A percentile compares a stretch with the other conserved stretches of the same genome.
phyloP scores from a whole-genome alignment of 2,113 vertebrate species.

The Ahaetulla prasina region DNA sequence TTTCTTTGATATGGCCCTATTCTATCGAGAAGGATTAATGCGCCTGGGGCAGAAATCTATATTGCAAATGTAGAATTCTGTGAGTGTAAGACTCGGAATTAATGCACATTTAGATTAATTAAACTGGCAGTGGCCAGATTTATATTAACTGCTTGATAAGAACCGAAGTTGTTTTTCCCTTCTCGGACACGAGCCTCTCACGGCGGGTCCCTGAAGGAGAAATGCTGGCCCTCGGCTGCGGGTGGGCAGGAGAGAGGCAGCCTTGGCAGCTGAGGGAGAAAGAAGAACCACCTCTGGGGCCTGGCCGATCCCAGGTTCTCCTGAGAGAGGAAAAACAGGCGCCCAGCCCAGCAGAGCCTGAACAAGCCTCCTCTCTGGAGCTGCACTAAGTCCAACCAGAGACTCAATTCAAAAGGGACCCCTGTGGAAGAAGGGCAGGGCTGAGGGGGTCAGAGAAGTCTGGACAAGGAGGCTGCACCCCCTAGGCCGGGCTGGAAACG shows the following conservation, averaged over 20 bases:
- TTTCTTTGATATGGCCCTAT: neutral
- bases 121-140: neutral
- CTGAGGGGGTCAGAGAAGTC: too few species aligned
- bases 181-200: neutral
- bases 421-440: too few species aligned
- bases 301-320: too few species aligned
- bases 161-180: neutral
- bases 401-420: too few species aligned
- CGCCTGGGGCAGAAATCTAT: rapidly evolving
- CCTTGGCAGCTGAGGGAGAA: neutral
- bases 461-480: too few species aligned
- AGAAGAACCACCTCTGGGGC: neutral
- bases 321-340: too few species aligned
- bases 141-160: neutral
- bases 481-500: too few species aligned
- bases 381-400: too few species aligned
- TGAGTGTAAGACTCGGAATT: neutral
- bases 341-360: too few species aligned
- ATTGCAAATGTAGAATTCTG: neutral
- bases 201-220: rapidly evolving
- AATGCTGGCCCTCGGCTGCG: neutral
- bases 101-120: slow-evolving; percentile 12
- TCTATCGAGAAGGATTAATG: neutral
- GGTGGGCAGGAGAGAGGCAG: neutral
- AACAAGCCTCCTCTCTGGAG: too few species aligned